These are phyloP conservation scores for Saimiri boliviensis DNA, from an alignment of 2,113 vertebrate genomes.

Conservation along the genomic window DNA sequence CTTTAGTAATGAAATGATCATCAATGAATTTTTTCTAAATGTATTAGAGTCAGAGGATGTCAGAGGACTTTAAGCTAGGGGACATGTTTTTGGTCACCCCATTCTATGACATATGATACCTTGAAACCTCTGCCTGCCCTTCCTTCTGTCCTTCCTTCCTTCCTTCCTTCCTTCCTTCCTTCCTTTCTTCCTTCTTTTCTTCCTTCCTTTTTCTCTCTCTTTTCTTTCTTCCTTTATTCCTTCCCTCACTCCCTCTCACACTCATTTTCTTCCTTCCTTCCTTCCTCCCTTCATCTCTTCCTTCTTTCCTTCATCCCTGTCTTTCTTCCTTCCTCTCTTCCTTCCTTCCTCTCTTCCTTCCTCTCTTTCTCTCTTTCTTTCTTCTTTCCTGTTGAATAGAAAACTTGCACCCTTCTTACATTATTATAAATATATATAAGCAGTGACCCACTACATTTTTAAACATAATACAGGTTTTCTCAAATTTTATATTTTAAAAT, in stretches of 20 bases:
- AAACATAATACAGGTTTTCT: background rate
- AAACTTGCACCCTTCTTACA: background rate
- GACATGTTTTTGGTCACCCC: background rate
- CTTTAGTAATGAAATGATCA: background rate
- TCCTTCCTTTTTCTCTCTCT: too few relatives aligned
- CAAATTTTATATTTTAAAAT: background rate
- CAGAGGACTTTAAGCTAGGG: background rate
- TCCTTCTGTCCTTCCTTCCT: too few relatives aligned
- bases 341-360: accelerated
- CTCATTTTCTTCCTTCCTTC: too few relatives aligned
- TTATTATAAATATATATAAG: background rate
- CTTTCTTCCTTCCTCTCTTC: accelerated
- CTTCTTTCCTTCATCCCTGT: accelerated
- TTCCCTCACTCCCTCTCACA: too few relatives aligned
- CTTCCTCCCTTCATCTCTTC: accelerated
- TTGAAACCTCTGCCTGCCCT: background rate
- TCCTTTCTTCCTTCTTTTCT: background rate
- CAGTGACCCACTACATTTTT: background rate
- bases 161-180: too few relatives aligned
- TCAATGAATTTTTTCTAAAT: background rate
- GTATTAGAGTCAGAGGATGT: background rate
- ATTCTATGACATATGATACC: background rate
- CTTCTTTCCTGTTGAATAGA: background rate
- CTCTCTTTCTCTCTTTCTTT: too few relatives aligned
- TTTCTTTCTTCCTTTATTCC: background rate